Conservation (phyloP, 2,113 vertebrate species). For the Plestiodon gilberti region DNA sequence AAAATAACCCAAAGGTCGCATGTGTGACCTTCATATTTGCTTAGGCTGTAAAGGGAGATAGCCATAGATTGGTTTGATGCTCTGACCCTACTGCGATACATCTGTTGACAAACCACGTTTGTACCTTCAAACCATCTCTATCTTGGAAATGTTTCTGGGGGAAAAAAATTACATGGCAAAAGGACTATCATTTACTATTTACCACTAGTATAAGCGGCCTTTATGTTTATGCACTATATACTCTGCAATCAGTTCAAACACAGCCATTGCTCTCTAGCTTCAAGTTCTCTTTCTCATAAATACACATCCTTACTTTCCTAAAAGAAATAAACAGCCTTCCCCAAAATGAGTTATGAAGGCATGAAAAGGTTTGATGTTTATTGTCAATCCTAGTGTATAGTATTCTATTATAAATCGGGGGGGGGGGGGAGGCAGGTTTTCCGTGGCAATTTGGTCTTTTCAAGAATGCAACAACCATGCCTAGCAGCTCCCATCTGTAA, state of each 20-base stretch:
- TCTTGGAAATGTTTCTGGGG: not conserved
- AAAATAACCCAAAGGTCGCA: not conserved
- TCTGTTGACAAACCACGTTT: slow-evolving; percentile 14
- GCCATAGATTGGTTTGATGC: not conserved
- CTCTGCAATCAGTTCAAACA: slow-evolving; percentile 6
- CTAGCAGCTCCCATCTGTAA: too few species aligned
- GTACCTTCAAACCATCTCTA: slow-evolving; percentile 2
- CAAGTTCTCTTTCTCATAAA: slow-evolving; percentile 23
- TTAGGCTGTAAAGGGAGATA: not conserved
- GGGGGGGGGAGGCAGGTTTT: too few species aligned
- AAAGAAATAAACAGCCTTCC: not conserved
- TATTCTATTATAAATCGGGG: not conserved
- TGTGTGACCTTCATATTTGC: slow-evolving; percentile 17
- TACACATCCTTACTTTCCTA: not conserved
- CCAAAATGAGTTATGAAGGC: not conserved
- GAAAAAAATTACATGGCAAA: not conserved
- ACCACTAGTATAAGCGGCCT: not conserved
- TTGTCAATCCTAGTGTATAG: not conserved
- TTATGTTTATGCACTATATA: not conserved
- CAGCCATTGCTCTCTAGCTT: not conserved
- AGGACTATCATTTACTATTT: not conserved
- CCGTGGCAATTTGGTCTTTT: too few species aligned
- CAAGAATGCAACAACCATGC: too few species aligned
- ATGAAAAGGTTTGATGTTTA: not conserved
- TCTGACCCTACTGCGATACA: not conserved